A percentile compares a stretch with the other conserved stretches of the same genome.
Evolutionary conservation across 1,140 invertebrate species (phyloP).

Genomic region (Magallana ariakensis): DNA sequence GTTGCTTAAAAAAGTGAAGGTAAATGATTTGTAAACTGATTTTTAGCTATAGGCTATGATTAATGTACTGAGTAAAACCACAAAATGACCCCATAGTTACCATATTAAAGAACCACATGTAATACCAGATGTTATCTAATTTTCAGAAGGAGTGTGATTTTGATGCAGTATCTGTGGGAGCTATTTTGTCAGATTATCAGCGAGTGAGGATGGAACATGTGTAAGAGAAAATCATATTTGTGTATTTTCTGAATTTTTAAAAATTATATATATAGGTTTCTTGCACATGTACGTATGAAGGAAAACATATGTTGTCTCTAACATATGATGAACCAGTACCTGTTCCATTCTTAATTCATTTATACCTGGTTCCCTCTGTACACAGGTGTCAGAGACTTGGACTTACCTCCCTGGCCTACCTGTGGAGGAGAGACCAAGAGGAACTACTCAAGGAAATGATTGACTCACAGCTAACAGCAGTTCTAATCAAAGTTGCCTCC

Average conservation of each 20-base stretch:
- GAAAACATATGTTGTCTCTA: too few species aligned
- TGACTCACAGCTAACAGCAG: constrained; percentile 92
- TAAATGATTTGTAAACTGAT: constrained; percentile 74
- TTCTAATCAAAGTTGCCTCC: constrained; percentile 97
- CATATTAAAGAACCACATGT: constrained; percentile 35
- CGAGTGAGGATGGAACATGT: constrained; percentile 98
- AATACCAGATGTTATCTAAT: not conserved
- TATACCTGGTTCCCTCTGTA: not conserved
- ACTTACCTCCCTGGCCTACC: constrained; percentile 92
- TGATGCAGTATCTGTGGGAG: constrained; percentile 96
- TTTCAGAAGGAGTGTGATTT: constrained; percentile 87
- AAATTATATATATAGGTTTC: too few species aligned
- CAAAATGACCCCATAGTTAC: too few species aligned
- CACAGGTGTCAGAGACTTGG: constrained; percentile 92
- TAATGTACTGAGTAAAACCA: too few species aligned
- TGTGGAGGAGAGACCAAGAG: constrained; percentile 92
- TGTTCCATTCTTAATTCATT: too few species aligned
- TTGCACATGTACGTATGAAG: too few species aligned
- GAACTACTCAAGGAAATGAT: constrained; percentile 99
- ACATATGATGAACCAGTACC: too few species aligned
- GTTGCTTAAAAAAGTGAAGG: constrained; percentile 91
- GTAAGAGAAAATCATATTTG: constrained; percentile 82
- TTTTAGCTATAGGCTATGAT: too few species aligned
- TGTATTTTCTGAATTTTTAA: not conserved
- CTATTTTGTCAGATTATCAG: constrained; percentile 99